These are phyloP conservation scores for Melanotaenia nigrans DNA, from an alignment of 2,797 vertebrate genomes.

Conservation along the genomic window DNA sequence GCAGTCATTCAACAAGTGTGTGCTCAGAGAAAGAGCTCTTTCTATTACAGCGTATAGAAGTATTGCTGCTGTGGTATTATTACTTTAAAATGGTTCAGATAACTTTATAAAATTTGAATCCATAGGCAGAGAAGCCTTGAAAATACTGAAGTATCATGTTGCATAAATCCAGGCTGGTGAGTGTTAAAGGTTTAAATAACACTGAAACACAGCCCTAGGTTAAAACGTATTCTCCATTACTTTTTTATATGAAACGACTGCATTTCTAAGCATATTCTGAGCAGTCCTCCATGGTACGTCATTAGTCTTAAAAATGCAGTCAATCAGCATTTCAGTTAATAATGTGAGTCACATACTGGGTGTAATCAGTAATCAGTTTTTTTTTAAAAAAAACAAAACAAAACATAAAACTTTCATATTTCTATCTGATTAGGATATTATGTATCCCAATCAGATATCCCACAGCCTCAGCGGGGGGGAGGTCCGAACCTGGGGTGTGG, in stretches of 20 bases:
- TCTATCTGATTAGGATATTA: too few relatives aligned
- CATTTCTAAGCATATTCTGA: slow-evolving; percentile 18
- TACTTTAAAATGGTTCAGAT: background rate
- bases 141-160: background rate
- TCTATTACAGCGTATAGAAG: too few relatives aligned
- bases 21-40: too few relatives aligned
- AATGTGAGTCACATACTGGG: background rate
- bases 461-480: too few relatives aligned
- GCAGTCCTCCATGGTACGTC: slow-evolving; percentile 17
- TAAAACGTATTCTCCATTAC: slow-evolving; percentile 31
- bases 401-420: background rate
- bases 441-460: too few relatives aligned
- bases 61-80: background rate
- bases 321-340: slow-evolving; percentile 1
- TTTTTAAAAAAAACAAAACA: background rate
- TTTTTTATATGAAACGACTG: slow-evolving; percentile 15
- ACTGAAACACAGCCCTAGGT: slow-evolving; percentile 18
- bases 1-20: too few relatives aligned
- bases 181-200: slow-evolving; percentile 23
- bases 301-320: slow-evolving; percentile 26
- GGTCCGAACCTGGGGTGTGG: too few relatives aligned
- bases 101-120: background rate
- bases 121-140: background rate
- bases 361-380: too few relatives aligned
- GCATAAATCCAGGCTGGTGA: background rate